Evolutionary conservation across 2,888 invertebrate species (phyloP).

Genomic region (Drosophila picticornis): DNA sequence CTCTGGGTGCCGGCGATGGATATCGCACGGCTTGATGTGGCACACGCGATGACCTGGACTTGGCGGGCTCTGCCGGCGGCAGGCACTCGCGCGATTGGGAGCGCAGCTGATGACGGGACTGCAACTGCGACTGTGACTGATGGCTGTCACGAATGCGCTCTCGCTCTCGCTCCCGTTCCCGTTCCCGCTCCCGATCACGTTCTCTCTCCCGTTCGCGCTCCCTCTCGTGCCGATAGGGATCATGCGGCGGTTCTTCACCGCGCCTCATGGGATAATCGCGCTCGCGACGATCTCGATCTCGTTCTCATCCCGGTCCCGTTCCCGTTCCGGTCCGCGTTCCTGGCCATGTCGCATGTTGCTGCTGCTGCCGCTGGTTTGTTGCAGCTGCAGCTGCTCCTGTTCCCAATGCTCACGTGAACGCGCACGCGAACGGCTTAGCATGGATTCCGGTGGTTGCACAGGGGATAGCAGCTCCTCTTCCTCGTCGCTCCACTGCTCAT

Average conservation of each 20-base stretch:
- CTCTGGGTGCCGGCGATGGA: conserved; percentile 74
- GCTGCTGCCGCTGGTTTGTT: conserved; percentile 33
- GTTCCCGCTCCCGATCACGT: conserved; percentile 33
- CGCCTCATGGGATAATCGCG: conserved; percentile 63
- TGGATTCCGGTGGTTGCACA: conserved; percentile 16
- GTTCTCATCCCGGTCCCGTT: conserved; percentile 42
- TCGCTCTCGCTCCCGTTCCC: conserved; percentile 43
- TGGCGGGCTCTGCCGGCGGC: conserved; percentile 54
- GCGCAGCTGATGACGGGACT: conserved; percentile 51
- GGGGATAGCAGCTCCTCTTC: conserved; percentile 53
- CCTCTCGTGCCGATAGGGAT: conserved; percentile 67
- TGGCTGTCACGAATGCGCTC: conserved; percentile 31
- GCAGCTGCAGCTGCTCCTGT: conserved; percentile 28
- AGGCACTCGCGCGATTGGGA: conserved; percentile 66
- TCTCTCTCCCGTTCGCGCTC: conserved; percentile 51
- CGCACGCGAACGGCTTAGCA: conserved; percentile 66
- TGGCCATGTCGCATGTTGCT: conserved; percentile 33
- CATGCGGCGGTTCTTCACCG: conserved; percentile 51
- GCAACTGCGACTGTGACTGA: conserved; percentile 32
- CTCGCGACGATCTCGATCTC: conserved; percentile 56
- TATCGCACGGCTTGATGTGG: conserved; percentile 64
- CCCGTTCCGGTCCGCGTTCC: conserved; percentile 40
- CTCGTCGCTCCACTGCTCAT: conserved; percentile 84
- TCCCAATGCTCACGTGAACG: conserved; percentile 73
- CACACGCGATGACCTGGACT: conserved; percentile 57